Base-by-base conservation (phyloP, 2,888 invertebrate genomes). In the Limnephilus rhombicus region DNA sequence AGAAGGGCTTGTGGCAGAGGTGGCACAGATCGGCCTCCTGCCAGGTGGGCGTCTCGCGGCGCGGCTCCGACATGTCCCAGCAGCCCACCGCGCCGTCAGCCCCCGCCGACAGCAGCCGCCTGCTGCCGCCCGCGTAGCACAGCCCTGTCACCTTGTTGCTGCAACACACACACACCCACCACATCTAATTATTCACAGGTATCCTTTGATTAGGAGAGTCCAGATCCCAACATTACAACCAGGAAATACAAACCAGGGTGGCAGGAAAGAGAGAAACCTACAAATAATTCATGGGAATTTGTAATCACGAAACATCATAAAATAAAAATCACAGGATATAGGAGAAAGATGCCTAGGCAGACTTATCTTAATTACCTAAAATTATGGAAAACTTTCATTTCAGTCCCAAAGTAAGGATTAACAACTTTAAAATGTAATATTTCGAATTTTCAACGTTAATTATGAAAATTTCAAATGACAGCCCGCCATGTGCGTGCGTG, bases 11-110 rank as follows among this genome's bases (percentile, higher is more conserved):
- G 90, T 98, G 97, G 95, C 99, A 99, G 92, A 98, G 96, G 96
- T 99, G 98, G 95, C 99, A 99, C 83, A 97, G 97, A 95, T 99
- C 99, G 83, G 98, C 98, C 95, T 99, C 99, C 94, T 97, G 97
- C 99, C 99, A 99, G 93, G 98, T 98, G 24, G 99, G 99, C 0
- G 99, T 99, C 97, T 99, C 99, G 94, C 98, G 97, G 90, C 99
- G 97, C 94, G 97, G 97, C 91, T 98, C 97, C 91, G 97, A 97
- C 99, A 99, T 99, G 95, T 99, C 98, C 99, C 99, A 99, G 94
- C 98, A 98, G 31, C 99, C 98, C 29, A 99, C 96, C 15, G 98
- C 98, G 4, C 98, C 98, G 95, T 99, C 98, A 95, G 99, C 99
- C 24, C 99, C 98, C 82, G 98, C 98, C 18, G 99, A 99, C 91